Evolutionary conservation across 2,888 invertebrate species (phyloP), one percentile per base, ranked within the genome.

Genomic region (Ligdia adustata): DNA sequence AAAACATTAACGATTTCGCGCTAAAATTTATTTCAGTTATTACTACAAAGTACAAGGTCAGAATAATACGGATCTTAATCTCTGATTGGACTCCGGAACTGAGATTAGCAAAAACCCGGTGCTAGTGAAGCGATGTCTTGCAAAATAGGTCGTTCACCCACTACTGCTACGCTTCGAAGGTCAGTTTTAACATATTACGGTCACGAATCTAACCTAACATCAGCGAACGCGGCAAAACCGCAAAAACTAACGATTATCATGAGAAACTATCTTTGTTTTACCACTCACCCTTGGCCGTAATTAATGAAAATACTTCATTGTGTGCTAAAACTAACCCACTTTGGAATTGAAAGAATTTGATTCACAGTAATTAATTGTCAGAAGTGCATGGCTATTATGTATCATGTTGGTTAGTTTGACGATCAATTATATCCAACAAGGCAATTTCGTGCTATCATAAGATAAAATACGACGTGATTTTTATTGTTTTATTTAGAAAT

Each of bases 141-240:
- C 60, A 63, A 78, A 73, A 72, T 77, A 66, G 79, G 72, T 82
- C 77, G 49, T 80, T 80, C 69, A 82, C 79, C 79, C 52, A 62
- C 58, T 52, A 57, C 60, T 56, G 57, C 56, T 51, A 57, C 56
- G 54, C 59, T 40, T 39, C 57, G 69, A 76, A 81, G 82, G 79
- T 73, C 69, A 60, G 52, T 74, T 74, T 60, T 58, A 63, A 64
- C 62, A 61, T 60, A 70, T 62, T 62, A 64, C 62, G 61, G 66
- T 68, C 68, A 70, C 66, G 62, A 71, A 32, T 24, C 41, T 37
- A 37, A 37, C 55, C 51, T 45, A 56, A 60, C 60, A 57, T 63
- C 64, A 68, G 40, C 47, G 46, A 66, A 56, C 57, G 41, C 42
- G 56, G 63, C 38, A 50, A 60, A 61, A 66, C 63, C 63, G 64